Conservation (phyloP, 2,113 vertebrate species). For the Halcyon senegalensis region DNA sequence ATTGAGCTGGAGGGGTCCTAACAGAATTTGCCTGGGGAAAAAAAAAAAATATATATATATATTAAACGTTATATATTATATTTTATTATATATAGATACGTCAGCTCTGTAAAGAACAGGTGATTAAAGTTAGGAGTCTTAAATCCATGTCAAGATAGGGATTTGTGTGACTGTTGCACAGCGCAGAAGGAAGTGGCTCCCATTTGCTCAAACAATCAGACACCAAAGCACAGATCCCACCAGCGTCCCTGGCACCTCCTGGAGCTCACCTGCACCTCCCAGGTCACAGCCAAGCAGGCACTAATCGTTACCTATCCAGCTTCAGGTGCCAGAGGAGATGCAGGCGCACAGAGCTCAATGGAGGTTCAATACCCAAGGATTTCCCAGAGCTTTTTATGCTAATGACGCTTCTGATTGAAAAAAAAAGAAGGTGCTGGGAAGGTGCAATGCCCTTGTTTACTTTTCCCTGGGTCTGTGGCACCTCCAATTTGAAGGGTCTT, state of each 20-base stretch:
- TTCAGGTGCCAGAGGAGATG: not conserved
- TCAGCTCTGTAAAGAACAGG: not conserved
- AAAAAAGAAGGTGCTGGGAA: not conserved
- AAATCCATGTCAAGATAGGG: rapidly evolving
- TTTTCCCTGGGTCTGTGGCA: not conserved
- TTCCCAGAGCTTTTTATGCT: not conserved
- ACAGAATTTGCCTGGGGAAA: rapidly evolving
- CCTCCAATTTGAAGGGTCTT: not conserved
- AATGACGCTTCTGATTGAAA: not conserved
- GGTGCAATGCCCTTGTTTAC: not conserved
- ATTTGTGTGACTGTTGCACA: not conserved
- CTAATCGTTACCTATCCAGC: rapidly evolving
- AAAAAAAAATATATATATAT: too few species aligned
- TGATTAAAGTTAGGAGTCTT: not conserved
- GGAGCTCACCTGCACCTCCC: not conserved
- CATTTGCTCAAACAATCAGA: rapidly evolving
- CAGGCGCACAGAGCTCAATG: not conserved
- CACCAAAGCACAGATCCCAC: not conserved
- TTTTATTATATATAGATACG: rapidly evolving
- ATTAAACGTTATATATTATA: too few species aligned
- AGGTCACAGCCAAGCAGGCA: not conserved
- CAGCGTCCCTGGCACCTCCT: not conserved
- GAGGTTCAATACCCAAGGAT: not conserved
- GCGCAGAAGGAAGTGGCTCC: not conserved
- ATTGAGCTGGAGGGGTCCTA: not conserved